Conservation (phyloP, 2,888 invertebrate genomes). For the Amblyjoppa proteus region DNA sequence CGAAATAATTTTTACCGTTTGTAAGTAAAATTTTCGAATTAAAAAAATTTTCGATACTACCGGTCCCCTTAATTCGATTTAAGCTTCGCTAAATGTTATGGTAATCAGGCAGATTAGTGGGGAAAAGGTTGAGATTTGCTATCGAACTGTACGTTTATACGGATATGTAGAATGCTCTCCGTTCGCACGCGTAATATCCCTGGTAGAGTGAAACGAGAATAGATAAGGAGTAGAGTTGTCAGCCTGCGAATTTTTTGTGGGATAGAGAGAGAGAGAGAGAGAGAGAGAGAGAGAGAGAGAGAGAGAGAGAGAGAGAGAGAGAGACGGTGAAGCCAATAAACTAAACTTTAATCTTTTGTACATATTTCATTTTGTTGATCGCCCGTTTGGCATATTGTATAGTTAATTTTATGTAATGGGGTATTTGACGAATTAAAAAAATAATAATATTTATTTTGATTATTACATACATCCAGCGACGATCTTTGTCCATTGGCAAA, state of each 20-base stretch:
- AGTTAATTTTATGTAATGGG: neutral
- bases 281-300: no score
- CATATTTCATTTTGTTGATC: no score
- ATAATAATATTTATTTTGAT: neutral
- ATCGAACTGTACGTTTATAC: neutral
- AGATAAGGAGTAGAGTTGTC: neutral
- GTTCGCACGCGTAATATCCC: no score
- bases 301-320: neutral
- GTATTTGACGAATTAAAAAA: neutral
- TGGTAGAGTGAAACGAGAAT: neutral
- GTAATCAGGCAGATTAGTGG: no score
- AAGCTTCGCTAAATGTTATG: neutral
- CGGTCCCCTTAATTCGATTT: no score
- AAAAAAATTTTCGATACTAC: neutral
- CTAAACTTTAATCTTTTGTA: no score
- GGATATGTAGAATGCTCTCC: neutral
- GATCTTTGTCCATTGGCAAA: neutral
- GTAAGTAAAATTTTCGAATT: neutral
- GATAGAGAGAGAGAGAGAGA: neutral
- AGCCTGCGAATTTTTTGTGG: neutral
- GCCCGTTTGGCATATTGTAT: no score
- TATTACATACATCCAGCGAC: neutral
- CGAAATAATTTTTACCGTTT: no score
- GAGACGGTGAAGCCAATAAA: neutral
- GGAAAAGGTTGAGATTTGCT: neutral